phyloP scores from a whole-genome alignment of 1,140 invertebrate genomes.

The Heliconius himera region DNA sequence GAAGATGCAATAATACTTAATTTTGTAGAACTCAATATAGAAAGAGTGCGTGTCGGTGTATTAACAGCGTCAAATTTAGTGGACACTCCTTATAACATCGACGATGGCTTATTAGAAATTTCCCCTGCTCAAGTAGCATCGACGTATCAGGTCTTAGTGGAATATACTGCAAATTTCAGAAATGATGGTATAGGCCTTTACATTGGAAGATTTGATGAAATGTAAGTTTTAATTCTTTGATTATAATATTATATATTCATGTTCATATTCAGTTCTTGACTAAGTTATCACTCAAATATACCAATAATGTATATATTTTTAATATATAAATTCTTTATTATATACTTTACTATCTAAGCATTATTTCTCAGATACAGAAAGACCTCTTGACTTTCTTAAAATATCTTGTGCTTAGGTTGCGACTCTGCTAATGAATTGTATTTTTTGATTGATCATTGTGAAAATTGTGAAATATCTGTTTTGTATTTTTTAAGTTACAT shows the following conservation, averaged over 20 bases:
- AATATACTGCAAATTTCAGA: constrained; percentile 69
- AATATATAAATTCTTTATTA: neutral
- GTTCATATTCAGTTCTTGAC: too few relatives aligned
- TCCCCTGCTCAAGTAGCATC: constrained; percentile 34
- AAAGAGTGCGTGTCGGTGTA: constrained; percentile 49
- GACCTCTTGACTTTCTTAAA: constrained; percentile 3
- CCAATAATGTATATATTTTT: neutral
- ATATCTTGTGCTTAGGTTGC: neutral
- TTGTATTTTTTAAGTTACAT: neutral
- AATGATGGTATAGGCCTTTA: constrained; percentile 55
- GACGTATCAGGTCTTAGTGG: constrained; percentile 56
- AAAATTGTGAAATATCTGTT: neutral
- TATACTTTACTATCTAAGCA: neutral
- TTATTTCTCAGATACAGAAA: neutral
- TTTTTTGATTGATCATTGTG: neutral
- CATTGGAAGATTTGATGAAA: constrained; percentile 41
- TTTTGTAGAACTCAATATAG: constrained; percentile 46
- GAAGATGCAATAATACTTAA: constrained; percentile 53
- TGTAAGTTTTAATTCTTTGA: constrained; percentile 44
- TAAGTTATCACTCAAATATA: too few relatives aligned
- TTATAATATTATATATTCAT: neutral
- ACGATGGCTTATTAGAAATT: constrained; percentile 53
- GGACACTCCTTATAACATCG: constrained; percentile 31
- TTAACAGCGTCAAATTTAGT: constrained; percentile 48
- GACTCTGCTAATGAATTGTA: neutral